These are phyloP conservation scores for Acleris cristana DNA, from an alignment of 2,888 invertebrate genomes.

Conservation along the genomic window DNA sequence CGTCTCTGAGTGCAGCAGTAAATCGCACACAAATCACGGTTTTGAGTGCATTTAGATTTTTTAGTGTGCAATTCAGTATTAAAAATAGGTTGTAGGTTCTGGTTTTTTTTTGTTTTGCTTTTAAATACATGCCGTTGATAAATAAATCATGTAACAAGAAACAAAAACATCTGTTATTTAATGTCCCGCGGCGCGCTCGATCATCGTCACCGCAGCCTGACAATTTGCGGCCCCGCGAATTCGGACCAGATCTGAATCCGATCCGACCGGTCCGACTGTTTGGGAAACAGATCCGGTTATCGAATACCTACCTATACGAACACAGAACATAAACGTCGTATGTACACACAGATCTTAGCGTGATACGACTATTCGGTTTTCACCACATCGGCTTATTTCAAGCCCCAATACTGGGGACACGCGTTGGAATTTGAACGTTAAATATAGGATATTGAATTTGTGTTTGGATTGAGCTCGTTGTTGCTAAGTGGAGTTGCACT, in stretches of 20 bases:
- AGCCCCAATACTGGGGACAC: slow-evolving; percentile 1
- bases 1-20: too few relatives aligned
- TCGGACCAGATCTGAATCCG: slow-evolving; percentile 30
- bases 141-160: too few relatives aligned
- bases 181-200: not conserved
- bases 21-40: too few relatives aligned
- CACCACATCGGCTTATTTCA: not conserved
- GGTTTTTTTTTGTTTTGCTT: too few relatives aligned
- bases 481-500: slow-evolving; percentile 28
- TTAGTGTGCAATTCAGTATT: too few relatives aligned
- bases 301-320: slow-evolving; percentile 16
- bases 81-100: too few relatives aligned
- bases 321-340: slow-evolving; percentile 7
- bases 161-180: too few relatives aligned
- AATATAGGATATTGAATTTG: not conserved
- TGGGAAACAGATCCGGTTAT: slow-evolving; percentile 34
- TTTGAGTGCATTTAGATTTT: too few relatives aligned
- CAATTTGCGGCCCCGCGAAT: slow-evolving; percentile 26
- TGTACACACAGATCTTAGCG: not conserved
- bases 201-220: slow-evolving; percentile 19
- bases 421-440: slow-evolving; percentile 10
- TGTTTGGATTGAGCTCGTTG: not conserved
- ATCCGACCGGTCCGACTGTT: slow-evolving; percentile 34
- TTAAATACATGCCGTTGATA: too few relatives aligned
- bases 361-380: not conserved